These are phyloP conservation scores for Pseudomyrmex pallidus DNA, from an alignment of 1,140 invertebrate species.

Conservation along the genomic window DNA sequence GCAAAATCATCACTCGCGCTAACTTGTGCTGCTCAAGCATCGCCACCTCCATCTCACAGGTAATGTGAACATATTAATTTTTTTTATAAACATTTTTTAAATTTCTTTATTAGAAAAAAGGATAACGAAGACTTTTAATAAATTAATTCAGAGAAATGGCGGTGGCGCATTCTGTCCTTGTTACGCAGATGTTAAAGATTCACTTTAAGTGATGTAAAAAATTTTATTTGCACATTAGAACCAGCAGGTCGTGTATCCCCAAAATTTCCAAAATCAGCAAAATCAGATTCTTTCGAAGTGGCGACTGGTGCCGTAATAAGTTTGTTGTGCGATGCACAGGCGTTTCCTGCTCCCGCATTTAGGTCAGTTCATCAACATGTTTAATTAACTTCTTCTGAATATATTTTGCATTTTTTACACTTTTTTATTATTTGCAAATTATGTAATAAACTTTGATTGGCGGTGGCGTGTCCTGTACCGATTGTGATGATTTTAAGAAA, in stretches of 20 bases:
- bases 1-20: conserved; percentile 80
- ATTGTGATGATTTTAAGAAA: neutral
- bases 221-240: conserved; percentile 80
- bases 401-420: neutral
- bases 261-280: conserved; percentile 85
- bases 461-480: conserved; percentile 43
- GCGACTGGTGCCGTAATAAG: conserved; percentile 74
- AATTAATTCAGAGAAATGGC: conserved; percentile 20
- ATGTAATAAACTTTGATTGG: neutral
- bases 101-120: neutral
- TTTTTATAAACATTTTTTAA: neutral
- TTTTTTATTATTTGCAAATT: neutral
- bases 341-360: conserved; percentile 85
- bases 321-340: conserved; percentile 89
- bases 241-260: conserved; percentile 87
- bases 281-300: conserved; percentile 77
- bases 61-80: conserved; percentile 69
- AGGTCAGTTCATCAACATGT: conserved; percentile 68
- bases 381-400: conserved; percentile 11
- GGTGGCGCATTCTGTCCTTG: conserved; percentile 52
- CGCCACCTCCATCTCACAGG: conserved; percentile 86
- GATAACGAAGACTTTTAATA: neutral
- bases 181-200: neutral
- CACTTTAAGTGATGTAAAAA: conserved; percentile 13
- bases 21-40: conserved; percentile 87